phyloP scores from a whole-genome alignment of 2,113 vertebrate species.

The Struthio camelus region DNA sequence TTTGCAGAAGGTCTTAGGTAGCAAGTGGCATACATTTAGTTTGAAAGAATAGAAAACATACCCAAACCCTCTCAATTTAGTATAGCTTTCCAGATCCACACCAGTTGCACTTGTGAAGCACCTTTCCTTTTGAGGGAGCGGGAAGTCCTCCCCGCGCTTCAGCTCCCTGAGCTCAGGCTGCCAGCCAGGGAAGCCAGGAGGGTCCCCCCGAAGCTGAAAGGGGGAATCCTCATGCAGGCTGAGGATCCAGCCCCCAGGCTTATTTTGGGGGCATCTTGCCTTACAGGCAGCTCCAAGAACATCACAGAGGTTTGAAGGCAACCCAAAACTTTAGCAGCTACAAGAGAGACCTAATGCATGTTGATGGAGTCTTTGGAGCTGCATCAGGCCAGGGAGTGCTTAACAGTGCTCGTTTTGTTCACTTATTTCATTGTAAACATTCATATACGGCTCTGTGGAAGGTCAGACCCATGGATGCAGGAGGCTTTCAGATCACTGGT shows the following conservation, averaged over 20 bases:
- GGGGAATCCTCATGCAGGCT: background rate
- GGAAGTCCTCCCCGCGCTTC: background rate
- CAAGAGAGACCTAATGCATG: background rate
- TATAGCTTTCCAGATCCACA: background rate
- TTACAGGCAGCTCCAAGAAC: background rate
- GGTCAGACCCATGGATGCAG: background rate
- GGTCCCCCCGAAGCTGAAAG: too few species aligned
- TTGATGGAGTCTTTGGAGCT: background rate
- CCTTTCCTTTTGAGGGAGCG: background rate
- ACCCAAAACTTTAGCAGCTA: background rate
- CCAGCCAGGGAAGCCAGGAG: background rate
- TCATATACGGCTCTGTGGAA: background rate
- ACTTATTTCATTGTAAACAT: background rate
- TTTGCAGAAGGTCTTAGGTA: constrained; percentile 27
- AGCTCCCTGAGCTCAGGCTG: background rate
- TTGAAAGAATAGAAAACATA: background rate
- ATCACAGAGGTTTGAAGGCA: background rate
- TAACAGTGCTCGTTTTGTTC: background rate
- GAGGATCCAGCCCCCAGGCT: accelerated
- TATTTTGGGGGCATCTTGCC: background rate
- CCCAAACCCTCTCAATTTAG: background rate
- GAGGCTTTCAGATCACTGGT: background rate
- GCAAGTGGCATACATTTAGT: constrained; percentile 3
- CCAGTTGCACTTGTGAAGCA: background rate
- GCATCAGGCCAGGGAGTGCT: background rate